These are phyloP conservation scores for Lepisosteus osseus DNA, from an alignment of 2,113 vertebrate species.

Conservation along the genomic window DNA sequence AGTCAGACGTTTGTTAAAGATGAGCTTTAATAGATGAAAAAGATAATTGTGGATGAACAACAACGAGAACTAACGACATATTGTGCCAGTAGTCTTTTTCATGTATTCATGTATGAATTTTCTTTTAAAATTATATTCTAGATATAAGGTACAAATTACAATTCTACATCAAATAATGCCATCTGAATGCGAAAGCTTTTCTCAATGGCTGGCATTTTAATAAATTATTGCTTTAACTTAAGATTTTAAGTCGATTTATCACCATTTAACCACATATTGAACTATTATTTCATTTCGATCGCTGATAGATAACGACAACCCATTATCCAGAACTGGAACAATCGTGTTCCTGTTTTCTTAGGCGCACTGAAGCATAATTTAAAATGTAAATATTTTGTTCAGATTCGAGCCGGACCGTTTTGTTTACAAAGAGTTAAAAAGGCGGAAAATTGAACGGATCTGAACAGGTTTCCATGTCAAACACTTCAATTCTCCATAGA, in stretches of 20 bases:
- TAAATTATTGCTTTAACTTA: too few species aligned
- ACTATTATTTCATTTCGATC: conserved; percentile 44
- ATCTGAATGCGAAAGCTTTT: too few species aligned
- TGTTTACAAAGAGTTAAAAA: conserved; percentile 88
- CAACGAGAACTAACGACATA: too few species aligned
- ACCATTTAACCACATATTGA: conserved; percentile 22
- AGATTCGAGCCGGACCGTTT: conserved; percentile 51
- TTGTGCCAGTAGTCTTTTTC: too few species aligned
- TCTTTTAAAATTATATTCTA: too few species aligned
- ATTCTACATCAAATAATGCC: too few species aligned
- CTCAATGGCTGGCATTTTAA: too few species aligned
- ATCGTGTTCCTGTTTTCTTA: conserved; percentile 63
- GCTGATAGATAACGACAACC: conserved; percentile 47
- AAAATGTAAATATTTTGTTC: conserved; percentile 68
- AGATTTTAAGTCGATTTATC: background rate
- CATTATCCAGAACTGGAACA: conserved; percentile 37
- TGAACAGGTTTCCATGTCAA: conserved; percentile 79
- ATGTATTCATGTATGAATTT: too few species aligned
- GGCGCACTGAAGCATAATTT: conserved; percentile 51
- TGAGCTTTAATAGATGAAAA: too few species aligned
- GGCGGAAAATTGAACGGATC: conserved; percentile 82
- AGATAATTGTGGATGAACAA: too few species aligned
- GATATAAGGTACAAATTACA: too few species aligned
- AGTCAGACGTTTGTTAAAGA: too few species aligned
- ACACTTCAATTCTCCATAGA: conserved; percentile 87